A percentile compares a stretch with the other conserved stretches of the same genome.
Evolutionary conservation across 2,113 vertebrate species (phyloP).

Genomic region (Synodontis membranacea): DNA sequence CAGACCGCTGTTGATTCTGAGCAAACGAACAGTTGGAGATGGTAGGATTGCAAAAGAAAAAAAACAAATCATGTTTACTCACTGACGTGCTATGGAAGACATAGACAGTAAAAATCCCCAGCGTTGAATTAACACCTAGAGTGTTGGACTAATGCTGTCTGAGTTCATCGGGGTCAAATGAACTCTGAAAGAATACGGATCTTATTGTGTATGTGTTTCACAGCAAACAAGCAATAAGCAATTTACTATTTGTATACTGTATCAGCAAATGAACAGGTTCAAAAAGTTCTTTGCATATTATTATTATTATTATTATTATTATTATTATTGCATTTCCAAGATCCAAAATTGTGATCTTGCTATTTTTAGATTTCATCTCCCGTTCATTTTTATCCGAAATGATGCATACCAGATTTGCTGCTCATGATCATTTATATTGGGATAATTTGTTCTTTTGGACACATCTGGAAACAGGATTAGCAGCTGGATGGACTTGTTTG

Average conservation of each 20-base stretch:
- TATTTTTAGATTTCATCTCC: neutral
- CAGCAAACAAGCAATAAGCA: neutral
- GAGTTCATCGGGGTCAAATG: too few species aligned
- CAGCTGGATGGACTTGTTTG: neutral
- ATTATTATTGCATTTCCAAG: neutral
- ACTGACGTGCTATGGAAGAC: too few species aligned
- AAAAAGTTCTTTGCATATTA: neutral
- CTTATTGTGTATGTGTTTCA: constrained; percentile 9
- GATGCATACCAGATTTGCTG: neutral
- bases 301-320: neutral
- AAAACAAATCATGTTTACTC: constrained; percentile 29
- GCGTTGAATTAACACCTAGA: too few species aligned
- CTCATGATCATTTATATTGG: neutral
- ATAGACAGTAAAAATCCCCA: too few species aligned
- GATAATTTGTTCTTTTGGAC: neutral
- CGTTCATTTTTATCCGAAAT: neutral
- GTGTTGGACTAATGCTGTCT: too few species aligned
- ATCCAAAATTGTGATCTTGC: neutral
- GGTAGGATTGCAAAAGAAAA: neutral
- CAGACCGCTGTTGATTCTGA: neutral
- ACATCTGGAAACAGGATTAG: neutral
- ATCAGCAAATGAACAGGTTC: neutral
- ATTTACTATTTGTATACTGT: neutral
- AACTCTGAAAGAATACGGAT: too few species aligned
- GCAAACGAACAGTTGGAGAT: constrained; percentile 16